Evolutionary conservation across 2,113 vertebrate genomes (phyloP), one percentile per base, ranked within the genome.

Genomic region (Sminthopsis crassicaudata): DNA sequence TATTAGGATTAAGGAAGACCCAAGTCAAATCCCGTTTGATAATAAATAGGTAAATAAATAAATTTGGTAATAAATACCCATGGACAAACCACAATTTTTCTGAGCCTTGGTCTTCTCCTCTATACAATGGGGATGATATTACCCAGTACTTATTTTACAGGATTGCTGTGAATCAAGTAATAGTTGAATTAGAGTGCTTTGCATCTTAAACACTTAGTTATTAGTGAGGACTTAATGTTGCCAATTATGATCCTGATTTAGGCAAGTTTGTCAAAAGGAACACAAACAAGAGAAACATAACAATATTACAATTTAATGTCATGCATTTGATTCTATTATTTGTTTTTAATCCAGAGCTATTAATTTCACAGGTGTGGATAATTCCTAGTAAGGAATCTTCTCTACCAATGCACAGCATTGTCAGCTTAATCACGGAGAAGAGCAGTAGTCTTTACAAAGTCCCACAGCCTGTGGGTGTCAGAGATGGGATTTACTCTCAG

Each of bases 271-370:
- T 42, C 67, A 84, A 84, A 84, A 84, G 12, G 36, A 84, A 42
- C 36, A 84, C n/a, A 54, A 94, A 57, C 46, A 67, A 91, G 27
- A 76, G 67, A 84, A 48, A 42, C 48, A 89, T 7, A 89, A 48
- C 27, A 90, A 88, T 92, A n/a, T 90, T 91, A 22, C 60, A 91
- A 90, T 94, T 53, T 53, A 55, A 0, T 30, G 24, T 91, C 60
- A 96, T 57, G 51, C 16, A 90, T 76, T 12, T 57, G 36, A 92
- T 51, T 93, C 51, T 55, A 55, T 24, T 93, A 91, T 48, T 27
- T 89, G 50, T 48, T 91, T 89, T 53, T 91, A 23, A 42, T 42
- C 16, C 8, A 84, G n/a, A 2, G 19, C n/a, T 42, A 42, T 84
- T 84, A 42, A 84, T 84, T 84, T 84, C 22, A 84, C 42, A 19